Base-by-base conservation (phyloP, 2,113 vertebrate genomes). In the Sceloporus tristichus region DNA sequence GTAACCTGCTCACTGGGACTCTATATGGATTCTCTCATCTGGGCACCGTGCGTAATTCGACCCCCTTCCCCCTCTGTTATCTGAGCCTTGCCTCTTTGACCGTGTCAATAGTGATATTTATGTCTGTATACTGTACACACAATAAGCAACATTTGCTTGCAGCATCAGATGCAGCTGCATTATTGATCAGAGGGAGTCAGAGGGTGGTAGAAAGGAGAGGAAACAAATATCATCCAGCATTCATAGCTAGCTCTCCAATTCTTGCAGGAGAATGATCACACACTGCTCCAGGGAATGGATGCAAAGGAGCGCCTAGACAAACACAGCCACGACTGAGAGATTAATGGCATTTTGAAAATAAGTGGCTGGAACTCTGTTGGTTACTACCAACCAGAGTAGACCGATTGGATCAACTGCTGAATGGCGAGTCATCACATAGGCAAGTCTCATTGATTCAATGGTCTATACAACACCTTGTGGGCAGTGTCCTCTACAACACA, bases 311-410 rank as follows among this genome's bases (percentile, higher is more conserved):
- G 93, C 92, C 92, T 94, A 88, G 79, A 86, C 70, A 79, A 70
- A 89, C 18, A 92, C 93, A 92, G 2, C 76, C 56, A 9, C 9
- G 86, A 94, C 38, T 89, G 74, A 89, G 54, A 92, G 94, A 95
- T 94, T 94, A 95, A 71, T 9, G 27, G 0, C 0, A 86, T 25
- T 80, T 87, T 54, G 79, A 90, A 81, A 62, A 62, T 13, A 62
- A 13, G 16, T 62, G 59, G 11, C 59, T 62, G 59, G 59, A 62
- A 62, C 1, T 62, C 10, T 62, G 59, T 16, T 62, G 59, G 59
- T 62, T 62, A 18, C 59, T 62, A 18, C 59, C 59, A 62, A 62
- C 59, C 59, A 62, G 59, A 62, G 59, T 62, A 62, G 59, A 62
- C 59, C 59, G 14, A 62, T 13, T 16, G 59, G 59, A 62, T 62